These are phyloP conservation scores for Chrysina gloriosa DNA, from an alignment of 2,888 invertebrate species.

Conservation along the genomic window DNA sequence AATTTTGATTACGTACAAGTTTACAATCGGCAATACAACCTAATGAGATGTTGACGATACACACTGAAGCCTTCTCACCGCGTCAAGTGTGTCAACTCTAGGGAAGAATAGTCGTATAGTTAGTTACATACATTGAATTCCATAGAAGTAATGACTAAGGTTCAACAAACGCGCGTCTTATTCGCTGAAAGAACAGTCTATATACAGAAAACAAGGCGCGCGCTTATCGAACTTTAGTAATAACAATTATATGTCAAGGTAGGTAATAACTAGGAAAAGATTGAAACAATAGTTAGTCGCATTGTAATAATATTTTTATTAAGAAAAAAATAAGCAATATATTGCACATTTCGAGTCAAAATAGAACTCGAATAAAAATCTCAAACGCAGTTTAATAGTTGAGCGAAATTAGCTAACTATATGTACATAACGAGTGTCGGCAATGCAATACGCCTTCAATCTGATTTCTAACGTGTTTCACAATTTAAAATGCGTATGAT, in stretches of 20 bases:
- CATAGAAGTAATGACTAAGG: too few species aligned
- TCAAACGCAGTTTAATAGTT: slow-evolving; percentile 50
- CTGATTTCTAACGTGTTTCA: slow-evolving; percentile 29
- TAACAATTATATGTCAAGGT: too few species aligned
- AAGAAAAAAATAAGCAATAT: slow-evolving; percentile 59
- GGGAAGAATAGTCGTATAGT: too few species aligned
- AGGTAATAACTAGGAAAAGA: not conserved
- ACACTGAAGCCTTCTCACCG: too few species aligned
- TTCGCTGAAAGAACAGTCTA: too few species aligned
- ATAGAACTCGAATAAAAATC: slow-evolving; percentile 51
- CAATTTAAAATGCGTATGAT: slow-evolving; percentile 20
- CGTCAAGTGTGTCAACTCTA: too few species aligned
- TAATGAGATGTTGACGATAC: too few species aligned
- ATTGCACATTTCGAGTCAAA: slow-evolving; percentile 56
- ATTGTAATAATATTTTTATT: slow-evolving; percentile 54
- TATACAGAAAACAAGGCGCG: not conserved
- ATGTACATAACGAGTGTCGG: slow-evolving; percentile 49
- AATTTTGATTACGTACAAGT: too few species aligned
- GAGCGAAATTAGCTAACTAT: slow-evolving; percentile 48
- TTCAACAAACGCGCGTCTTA: too few species aligned
- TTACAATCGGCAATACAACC: too few species aligned
- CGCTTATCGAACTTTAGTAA: too few species aligned
- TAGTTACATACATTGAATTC: too few species aligned
- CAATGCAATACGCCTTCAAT: slow-evolving; percentile 33
- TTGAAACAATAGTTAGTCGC: not conserved